Evolutionary conservation across 1,140 invertebrate genomes (phyloP).

Genomic region (Penaeus vannamei): DNA sequence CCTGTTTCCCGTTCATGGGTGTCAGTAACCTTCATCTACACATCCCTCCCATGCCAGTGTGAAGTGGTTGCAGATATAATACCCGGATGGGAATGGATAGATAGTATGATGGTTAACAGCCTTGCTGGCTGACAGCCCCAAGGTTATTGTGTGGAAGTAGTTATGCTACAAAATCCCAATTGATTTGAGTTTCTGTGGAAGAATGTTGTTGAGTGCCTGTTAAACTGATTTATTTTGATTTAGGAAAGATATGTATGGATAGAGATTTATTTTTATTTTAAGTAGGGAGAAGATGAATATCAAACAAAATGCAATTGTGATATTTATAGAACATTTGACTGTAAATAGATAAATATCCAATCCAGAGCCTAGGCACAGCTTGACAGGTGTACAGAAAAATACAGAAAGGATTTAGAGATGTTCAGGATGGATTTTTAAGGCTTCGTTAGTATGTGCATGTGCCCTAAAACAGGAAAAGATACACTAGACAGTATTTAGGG

Average conservation of each 20-base stretch:
- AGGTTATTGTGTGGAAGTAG: conserved; percentile 56
- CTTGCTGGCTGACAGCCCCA: conserved; percentile 42
- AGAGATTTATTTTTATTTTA: conserved; percentile 66
- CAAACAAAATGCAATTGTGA: conserved; percentile 65
- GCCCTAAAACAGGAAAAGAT: too few species aligned
- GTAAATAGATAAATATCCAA: conserved; percentile 62
- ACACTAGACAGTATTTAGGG: too few species aligned
- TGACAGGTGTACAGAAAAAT: conserved; percentile 22
- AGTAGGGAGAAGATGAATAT: conserved; percentile 63
- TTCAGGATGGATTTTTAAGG: neutral
- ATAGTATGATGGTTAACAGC: neutral
- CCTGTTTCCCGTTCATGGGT: conserved; percentile 27
- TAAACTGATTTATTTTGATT: conserved; percentile 61
- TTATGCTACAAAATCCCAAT: conserved; percentile 56
- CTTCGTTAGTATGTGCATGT: too few species aligned
- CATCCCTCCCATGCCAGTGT: neutral
- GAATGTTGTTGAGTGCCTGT: conserved; percentile 63
- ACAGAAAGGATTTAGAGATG: neutral
- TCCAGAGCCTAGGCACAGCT: conserved; percentile 59
- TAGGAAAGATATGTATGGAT: conserved; percentile 64
- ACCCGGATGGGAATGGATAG: neutral
- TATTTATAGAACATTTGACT: conserved; percentile 63
- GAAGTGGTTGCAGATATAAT: neutral
- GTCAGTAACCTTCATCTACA: neutral
- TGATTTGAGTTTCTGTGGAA: conserved; percentile 54